Conservation (phyloP, 2,888 invertebrate species). For the Cryptocephalus moraei region DNA sequence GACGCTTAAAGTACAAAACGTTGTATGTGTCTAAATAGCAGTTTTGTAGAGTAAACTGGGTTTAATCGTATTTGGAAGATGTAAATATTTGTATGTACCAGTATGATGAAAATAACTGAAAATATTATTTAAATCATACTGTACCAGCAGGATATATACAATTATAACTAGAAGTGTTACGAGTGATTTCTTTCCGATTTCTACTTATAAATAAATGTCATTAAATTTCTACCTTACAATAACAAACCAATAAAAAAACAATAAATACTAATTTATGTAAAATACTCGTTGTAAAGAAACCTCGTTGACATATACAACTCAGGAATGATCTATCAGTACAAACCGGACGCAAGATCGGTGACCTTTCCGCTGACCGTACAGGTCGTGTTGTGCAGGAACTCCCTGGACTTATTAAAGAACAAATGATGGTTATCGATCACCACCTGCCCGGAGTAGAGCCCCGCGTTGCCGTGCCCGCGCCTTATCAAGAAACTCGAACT, state of each 20-base stretch:
- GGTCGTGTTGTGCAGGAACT: slow-evolving; percentile 13
- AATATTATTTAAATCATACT: no score
- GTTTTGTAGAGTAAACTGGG: no score
- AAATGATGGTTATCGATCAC: slow-evolving; percentile 30
- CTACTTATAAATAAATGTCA: no score
- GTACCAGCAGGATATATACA: no score
- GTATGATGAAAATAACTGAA: no score
- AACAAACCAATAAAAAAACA: not conserved
- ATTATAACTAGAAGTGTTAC: no score
- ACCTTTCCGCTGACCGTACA: slow-evolving; percentile 45
- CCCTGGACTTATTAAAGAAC: slow-evolving; percentile 18
- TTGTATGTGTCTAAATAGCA: no score
- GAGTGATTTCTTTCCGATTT: no score
- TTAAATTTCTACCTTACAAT: no score
- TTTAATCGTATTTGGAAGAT: no score
- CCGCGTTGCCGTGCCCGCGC: slow-evolving; percentile 52
- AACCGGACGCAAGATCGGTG: slow-evolving; percentile 63
- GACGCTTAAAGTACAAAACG: no score
- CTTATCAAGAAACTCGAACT: slow-evolving; percentile 45
- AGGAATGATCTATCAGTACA: slow-evolving; percentile 44
- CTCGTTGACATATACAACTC: not conserved
- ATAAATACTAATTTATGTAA: slow-evolving; percentile 7
- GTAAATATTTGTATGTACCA: no score
- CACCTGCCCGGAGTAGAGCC: slow-evolving; percentile 53
- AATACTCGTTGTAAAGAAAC: slow-evolving; percentile 10